Evolutionary conservation across 2,888 invertebrate genomes (phyloP).

Genomic region (Mechanitis messenoides): DNA sequence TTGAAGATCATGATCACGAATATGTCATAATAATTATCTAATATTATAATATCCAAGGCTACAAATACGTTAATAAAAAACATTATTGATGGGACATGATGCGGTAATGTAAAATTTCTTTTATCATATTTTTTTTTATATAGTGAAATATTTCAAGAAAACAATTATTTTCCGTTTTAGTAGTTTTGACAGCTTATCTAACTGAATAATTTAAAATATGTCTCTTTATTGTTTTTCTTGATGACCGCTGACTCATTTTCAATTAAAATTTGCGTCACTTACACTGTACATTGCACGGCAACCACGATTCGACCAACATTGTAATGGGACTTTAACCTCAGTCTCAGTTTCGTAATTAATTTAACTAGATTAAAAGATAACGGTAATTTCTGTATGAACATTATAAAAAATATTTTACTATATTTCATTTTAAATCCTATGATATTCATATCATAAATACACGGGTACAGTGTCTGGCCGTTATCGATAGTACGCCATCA

Average conservation of each 20-base stretch:
- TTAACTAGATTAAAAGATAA: conserved; percentile 7
- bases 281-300: conserved; percentile 23
- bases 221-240: conserved; percentile 30
- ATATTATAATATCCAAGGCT: not conserved
- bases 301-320: conserved; percentile 16
- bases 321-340: conserved; percentile 18
- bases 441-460: too few relatives aligned
- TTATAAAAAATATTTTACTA: too few relatives aligned
- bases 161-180: not conserved
- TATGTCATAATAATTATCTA: not conserved
- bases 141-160: not conserved
- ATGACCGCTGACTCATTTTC: conserved; percentile 35
- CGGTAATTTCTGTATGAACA: too few relatives aligned
- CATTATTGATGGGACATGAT: too few relatives aligned
- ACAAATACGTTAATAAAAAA: not conserved
- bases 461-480: conserved; percentile 16
- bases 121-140: too few relatives aligned
- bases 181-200: conserved; percentile 13
- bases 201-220: conserved; percentile 25
- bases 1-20: conserved; percentile 5
- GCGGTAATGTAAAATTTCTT: too few relatives aligned
- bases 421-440: too few relatives aligned
- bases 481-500: conserved; percentile 51
- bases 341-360: conserved; percentile 13
- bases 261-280: conserved; percentile 35